Conservation (phyloP, 2,797 vertebrate genomes). For the Cirrhinus mrigala region DNA sequence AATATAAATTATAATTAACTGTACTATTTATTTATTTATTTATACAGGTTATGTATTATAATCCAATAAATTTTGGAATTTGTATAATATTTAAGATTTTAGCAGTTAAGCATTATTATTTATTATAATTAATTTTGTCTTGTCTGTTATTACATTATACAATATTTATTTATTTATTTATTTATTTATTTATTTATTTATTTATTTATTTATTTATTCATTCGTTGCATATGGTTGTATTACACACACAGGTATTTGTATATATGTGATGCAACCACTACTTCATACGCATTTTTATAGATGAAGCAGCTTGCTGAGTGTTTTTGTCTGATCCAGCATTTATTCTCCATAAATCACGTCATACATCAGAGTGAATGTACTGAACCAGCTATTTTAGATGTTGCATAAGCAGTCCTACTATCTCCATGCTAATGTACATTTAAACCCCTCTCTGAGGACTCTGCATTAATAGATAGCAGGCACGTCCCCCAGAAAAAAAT, state of each 20-base stretch:
- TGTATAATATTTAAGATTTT: too few relatives aligned
- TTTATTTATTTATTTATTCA: not conserved
- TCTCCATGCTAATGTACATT: conserved; percentile 31
- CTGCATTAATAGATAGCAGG: conserved; percentile 13
- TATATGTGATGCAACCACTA: not conserved
- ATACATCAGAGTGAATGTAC: conserved; percentile 37
- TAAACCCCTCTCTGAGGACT: conserved; percentile 16
- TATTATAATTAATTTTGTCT: not conserved
- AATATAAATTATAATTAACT: too few relatives aligned
- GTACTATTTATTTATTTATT: too few relatives aligned
- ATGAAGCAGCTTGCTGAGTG: conserved; percentile 26
- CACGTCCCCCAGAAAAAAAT: conserved; percentile 8
- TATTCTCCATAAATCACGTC: conserved; percentile 33
- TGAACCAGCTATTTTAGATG: conserved; percentile 50
- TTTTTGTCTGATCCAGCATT: conserved; percentile 40
- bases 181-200: too few relatives aligned
- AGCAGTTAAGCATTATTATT: not conserved
- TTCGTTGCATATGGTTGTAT: not conserved
- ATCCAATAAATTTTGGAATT: too few relatives aligned
- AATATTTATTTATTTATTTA: not conserved
- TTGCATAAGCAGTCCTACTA: conserved; percentile 23
- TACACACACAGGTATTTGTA: not conserved
- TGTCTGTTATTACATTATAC: not conserved
- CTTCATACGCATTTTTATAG: conserved; percentile 8
- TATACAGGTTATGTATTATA: too few relatives aligned